A percentile compares a stretch with the other conserved stretches of the same genome.
Conservation (phyloP, 2,888 invertebrate species). For the Dioctria linearis region DNA sequence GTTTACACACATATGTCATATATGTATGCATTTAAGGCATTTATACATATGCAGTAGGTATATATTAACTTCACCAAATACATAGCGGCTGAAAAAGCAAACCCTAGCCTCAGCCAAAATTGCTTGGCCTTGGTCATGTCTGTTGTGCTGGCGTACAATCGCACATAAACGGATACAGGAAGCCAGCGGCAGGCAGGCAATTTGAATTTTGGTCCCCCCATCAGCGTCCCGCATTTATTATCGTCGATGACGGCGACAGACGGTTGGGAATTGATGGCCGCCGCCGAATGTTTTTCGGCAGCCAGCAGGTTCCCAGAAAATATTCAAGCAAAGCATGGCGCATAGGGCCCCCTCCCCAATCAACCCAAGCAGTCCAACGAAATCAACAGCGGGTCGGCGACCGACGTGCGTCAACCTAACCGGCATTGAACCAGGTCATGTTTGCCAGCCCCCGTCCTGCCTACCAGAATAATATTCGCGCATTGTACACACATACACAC, state of each 20-base stretch:
- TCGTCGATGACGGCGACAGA: slow-evolving; percentile 40
- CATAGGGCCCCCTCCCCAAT: too few species aligned
- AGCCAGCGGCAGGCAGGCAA: slow-evolving; percentile 43
- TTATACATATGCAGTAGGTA: neutral
- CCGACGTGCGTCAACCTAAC: slow-evolving; percentile 61
- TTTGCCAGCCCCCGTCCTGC: slow-evolving; percentile 42
- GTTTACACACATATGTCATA: slow-evolving; percentile 26
- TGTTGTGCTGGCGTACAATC: neutral
- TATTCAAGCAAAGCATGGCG: neutral
- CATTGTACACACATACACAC: slow-evolving; percentile 17
- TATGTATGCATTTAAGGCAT: neutral
- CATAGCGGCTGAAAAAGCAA: slow-evolving; percentile 59
- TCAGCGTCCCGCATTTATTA: slow-evolving; percentile 39
- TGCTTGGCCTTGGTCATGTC: slow-evolving; percentile 64
- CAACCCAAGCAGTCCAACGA: slow-evolving; percentile 12
- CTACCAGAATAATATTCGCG: neutral
- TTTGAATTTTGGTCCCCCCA: slow-evolving; percentile 15
- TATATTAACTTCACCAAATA: neutral
- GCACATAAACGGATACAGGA: slow-evolving; percentile 38
- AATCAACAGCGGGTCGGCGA: slow-evolving; percentile 9
- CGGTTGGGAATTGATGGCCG: neutral
- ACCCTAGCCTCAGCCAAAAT: slow-evolving; percentile 64
- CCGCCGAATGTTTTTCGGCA: slow-evolving; percentile 42
- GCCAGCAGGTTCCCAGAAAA: slow-evolving; percentile 28
- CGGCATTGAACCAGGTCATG: slow-evolving; percentile 63